phyloP scores from a whole-genome alignment of 1,140 invertebrate genomes.

The Uloborus diversus region DNA sequence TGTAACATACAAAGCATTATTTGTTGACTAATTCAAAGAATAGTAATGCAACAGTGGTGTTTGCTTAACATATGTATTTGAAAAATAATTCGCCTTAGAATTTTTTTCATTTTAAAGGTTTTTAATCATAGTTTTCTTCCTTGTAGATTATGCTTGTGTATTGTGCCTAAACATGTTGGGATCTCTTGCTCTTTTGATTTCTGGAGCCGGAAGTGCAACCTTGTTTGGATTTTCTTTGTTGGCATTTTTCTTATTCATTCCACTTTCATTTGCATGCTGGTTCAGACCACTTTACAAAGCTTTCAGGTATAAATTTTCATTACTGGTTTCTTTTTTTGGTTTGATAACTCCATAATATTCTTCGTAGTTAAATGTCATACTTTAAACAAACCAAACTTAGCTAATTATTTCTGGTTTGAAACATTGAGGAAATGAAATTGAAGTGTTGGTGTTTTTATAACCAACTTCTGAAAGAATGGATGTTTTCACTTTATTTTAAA shows the following conservation, averaged over 20 bases:
- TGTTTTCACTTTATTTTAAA: not conserved
- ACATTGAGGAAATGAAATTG: too few relatives aligned
- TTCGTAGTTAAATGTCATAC: too few relatives aligned
- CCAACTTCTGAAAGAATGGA: not conserved
- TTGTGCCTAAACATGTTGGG: conserved; percentile 88
- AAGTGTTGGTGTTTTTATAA: conserved; percentile 1
- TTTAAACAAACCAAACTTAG: too few relatives aligned
- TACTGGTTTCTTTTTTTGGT: not conserved
- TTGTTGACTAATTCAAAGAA: too few relatives aligned
- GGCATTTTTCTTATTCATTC: conserved; percentile 91
- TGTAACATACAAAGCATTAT: too few relatives aligned
- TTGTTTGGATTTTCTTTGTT: conserved; percentile 87
- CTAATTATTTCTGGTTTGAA: too few relatives aligned
- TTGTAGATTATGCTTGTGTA: conserved; percentile 87
- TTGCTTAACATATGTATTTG: too few relatives aligned
- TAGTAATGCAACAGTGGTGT: too few relatives aligned
- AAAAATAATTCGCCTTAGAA: too few relatives aligned
- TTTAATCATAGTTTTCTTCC: conserved; percentile 55
- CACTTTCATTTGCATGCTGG: conserved; percentile 98
- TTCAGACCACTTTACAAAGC: conserved; percentile 87
- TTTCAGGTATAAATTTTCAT: conserved; percentile 73
- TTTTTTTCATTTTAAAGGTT: not conserved
- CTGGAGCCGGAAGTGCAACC: conserved; percentile 73
- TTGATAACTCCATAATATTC: not conserved
- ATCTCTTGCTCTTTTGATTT: conserved; percentile 77